phyloP scores from a whole-genome alignment of 92 coral and sea anemone species.

The Parazoanthus swiftii region DNA sequence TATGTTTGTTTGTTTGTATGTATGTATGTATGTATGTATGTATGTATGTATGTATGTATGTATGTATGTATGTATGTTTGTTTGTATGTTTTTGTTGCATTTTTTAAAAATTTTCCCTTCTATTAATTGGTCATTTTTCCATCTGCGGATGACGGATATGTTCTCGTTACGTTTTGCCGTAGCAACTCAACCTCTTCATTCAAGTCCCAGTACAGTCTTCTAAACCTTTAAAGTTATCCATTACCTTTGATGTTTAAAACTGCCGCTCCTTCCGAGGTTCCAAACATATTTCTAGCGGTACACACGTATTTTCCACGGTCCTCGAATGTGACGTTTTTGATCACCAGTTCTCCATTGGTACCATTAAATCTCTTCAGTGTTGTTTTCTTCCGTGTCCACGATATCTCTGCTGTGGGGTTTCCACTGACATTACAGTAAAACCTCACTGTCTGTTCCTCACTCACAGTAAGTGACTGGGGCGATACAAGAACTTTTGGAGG shows the following conservation, averaged over 20 bases:
- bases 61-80: too few species aligned
- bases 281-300: background rate
- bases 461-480: background rate
- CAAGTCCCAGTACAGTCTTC: background rate
- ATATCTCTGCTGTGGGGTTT: background rate
- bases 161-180: background rate
- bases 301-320: slow-evolving; percentile 11
- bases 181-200: background rate
- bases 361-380: background rate
- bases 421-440: background rate
- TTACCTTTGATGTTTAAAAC: background rate
- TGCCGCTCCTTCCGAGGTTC: background rate
- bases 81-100: too few species aligned
- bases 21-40: too few species aligned
- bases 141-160: too few species aligned
- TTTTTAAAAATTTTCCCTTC: too few species aligned
- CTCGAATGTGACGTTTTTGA: background rate
- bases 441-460: background rate
- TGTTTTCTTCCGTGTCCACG: background rate
- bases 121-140: too few species aligned
- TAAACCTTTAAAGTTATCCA: background rate
- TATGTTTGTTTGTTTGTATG: too few species aligned
- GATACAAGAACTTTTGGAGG: background rate
- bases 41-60: too few species aligned
- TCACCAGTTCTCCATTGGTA: background rate